These are phyloP conservation scores for Tolypeutes matacus DNA, from an alignment of 2,797 vertebrate genomes.

Conservation along the genomic window DNA sequence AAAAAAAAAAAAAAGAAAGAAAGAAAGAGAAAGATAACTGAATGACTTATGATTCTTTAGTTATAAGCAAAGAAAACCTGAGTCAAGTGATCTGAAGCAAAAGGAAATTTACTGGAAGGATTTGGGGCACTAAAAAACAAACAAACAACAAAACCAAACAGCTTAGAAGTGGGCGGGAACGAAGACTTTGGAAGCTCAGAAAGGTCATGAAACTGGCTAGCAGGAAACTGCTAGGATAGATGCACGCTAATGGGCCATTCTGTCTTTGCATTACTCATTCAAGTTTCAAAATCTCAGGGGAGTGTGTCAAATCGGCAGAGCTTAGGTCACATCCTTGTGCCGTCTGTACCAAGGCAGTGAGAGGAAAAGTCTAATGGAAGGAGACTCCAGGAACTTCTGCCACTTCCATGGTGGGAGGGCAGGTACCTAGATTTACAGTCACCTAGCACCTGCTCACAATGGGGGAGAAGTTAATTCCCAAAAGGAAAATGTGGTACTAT, in stretches of 20 bases:
- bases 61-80: neutral
- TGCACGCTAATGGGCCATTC: neutral
- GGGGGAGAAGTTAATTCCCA: neutral
- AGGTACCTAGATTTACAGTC: neutral
- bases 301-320: neutral
- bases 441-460: neutral
- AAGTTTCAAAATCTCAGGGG: neutral
- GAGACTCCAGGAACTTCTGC: neutral
- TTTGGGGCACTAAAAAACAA: neutral
- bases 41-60: neutral
- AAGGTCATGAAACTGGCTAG: neutral
- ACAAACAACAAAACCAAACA: neutral
- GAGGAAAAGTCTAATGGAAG: neutral
- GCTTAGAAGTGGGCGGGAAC: neutral
- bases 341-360: neutral
- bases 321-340: neutral
- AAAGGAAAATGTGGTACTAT: neutral
- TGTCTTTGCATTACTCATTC: neutral
- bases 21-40: neutral
- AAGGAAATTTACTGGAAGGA: conserved; percentile 37
- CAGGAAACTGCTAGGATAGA: neutral
- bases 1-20: neutral
- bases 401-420: neutral
- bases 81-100: neutral
- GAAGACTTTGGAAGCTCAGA: neutral